These are phyloP conservation scores for Ladona fulva DNA, from an alignment of 1,140 invertebrate species.

Conservation along the genomic window DNA sequence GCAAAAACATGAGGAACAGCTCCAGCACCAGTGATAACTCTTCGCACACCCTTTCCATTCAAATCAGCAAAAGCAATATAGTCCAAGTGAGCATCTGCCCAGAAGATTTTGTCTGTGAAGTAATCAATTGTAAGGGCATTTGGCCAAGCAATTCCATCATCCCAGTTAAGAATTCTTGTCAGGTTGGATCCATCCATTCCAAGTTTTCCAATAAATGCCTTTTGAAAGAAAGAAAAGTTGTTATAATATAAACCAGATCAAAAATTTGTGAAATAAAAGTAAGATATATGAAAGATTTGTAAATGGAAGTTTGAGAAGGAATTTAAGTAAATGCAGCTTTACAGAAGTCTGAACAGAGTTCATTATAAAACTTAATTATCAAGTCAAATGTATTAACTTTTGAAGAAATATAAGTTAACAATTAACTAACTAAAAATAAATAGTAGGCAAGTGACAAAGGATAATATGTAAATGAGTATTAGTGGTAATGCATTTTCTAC, in stretches of 20 bases:
- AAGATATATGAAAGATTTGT: constrained; percentile 5
- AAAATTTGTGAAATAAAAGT: constrained; percentile 5
- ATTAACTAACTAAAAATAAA: too few relatives aligned
- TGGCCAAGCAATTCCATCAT: constrained; percentile 94
- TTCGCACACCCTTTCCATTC: constrained; percentile 74
- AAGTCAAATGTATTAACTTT: too few relatives aligned
- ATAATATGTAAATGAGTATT: too few relatives aligned
- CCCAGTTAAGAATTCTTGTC: constrained; percentile 79
- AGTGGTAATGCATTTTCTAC: too few relatives aligned
- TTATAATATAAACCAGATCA: not conserved
- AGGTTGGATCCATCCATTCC: constrained; percentile 95
- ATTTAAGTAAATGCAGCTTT: too few relatives aligned
- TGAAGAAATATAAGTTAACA: too few relatives aligned
- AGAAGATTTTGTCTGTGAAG: constrained; percentile 89
- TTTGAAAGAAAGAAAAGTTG: constrained; percentile 20
- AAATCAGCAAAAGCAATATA: constrained; percentile 92
- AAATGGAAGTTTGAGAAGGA: not conserved
- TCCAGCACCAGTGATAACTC: constrained; percentile 64
- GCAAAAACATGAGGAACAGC: constrained; percentile 89
- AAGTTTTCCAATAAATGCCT: constrained; percentile 95
- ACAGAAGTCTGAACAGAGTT: too few relatives aligned
- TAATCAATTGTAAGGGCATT: constrained; percentile 96
- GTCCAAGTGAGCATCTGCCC: constrained; percentile 97
- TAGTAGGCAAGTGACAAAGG: too few relatives aligned
- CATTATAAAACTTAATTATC: too few relatives aligned